Percentiles rank a stretch among this genome's conserved stretches.
Conservation (phyloP, 2,113 vertebrate species). For the Larimichthys crocea region DNA sequence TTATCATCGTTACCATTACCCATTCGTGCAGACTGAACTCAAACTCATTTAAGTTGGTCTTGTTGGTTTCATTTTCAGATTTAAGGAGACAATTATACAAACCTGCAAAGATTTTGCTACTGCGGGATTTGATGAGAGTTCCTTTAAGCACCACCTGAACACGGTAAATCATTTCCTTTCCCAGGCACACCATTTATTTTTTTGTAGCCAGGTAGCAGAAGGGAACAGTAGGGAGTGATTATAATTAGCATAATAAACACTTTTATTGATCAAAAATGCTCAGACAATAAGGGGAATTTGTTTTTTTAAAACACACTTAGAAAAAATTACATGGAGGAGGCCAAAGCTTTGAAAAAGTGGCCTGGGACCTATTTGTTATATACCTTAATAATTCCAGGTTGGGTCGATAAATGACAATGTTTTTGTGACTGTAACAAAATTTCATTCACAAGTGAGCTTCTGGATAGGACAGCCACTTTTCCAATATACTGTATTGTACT, state of each 20-base stretch:
- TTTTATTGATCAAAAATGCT: background rate
- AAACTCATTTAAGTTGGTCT: background rate
- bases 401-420: background rate
- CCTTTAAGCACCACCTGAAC: conserved; percentile 81
- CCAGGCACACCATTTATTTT: no score
- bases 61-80: conserved; percentile 72
- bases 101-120: conserved; percentile 72
- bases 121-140: conserved; percentile 80
- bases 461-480: background rate
- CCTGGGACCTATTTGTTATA: background rate
- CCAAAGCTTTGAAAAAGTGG: no score
- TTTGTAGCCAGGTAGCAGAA: background rate
- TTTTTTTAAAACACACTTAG: background rate
- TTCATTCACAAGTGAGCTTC: no score
- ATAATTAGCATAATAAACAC: no score
- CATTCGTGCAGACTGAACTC: background rate
- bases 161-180: conserved; percentile 66
- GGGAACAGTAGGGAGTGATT: no score
- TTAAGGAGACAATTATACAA: conserved; percentile 81
- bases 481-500: background rate
- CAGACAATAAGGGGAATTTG: background rate
- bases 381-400: background rate
- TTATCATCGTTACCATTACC: background rate
- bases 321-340: no score
- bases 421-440: background rate